Conservation (phyloP, 2,888 invertebrate genomes). For the Atherix ibis region DNA sequence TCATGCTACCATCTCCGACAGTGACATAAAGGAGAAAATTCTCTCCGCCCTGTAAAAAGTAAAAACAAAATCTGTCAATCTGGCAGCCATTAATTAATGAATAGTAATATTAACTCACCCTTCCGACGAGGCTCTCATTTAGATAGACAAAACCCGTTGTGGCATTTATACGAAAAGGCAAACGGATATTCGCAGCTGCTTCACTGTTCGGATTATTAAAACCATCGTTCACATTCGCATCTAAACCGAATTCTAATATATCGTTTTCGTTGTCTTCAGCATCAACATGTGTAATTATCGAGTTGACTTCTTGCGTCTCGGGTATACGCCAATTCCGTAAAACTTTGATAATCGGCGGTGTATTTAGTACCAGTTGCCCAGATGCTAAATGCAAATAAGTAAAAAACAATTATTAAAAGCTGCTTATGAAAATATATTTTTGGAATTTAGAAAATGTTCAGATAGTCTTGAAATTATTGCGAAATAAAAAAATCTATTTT, state of each 20-base stretch:
- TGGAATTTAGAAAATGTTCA: neutral
- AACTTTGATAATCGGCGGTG: conserved; percentile 51
- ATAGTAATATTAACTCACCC: conserved; percentile 52
- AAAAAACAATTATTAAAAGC: conserved; percentile 1
- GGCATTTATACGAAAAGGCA: conserved; percentile 64
- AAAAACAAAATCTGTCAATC: too few species aligned
- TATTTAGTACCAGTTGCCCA: conserved; percentile 18
- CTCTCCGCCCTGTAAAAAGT: conserved; percentile 41
- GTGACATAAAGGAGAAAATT: conserved; percentile 52
- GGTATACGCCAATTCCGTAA: conserved; percentile 61
- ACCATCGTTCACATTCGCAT: conserved; percentile 35
- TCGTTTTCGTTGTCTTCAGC: conserved; percentile 50
- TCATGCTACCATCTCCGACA: conserved; percentile 46
- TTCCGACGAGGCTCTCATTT: conserved; percentile 58
- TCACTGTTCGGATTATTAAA: conserved; percentile 5
- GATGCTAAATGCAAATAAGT: conserved; percentile 16
- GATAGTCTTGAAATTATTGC: too few species aligned
- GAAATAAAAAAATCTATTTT: too few species aligned
- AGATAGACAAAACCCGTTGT: conserved; percentile 60
- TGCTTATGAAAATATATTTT: neutral
- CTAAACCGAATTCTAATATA: conserved; percentile 50
- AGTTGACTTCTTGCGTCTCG: conserved; percentile 55
- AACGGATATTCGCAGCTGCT: conserved; percentile 22
- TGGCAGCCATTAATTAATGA: too few species aligned
- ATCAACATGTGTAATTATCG: conserved; percentile 50